phyloP scores from a whole-genome alignment of 2,888 invertebrate species.

The Himalopsyche japonica region DNA sequence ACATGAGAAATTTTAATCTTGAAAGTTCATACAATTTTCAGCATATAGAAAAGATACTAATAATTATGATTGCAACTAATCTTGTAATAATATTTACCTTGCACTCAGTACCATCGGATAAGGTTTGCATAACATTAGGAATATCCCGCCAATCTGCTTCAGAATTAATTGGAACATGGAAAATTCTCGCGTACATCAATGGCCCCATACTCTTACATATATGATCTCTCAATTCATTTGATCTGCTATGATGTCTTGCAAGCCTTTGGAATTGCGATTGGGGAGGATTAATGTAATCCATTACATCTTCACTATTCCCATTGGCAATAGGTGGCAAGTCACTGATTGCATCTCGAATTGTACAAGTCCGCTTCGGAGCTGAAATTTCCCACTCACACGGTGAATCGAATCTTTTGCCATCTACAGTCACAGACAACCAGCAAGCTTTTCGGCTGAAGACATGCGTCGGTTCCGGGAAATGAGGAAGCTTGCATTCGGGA shows the following conservation, averaged over 20 bases:
- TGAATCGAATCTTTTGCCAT: conserved; percentile 45
- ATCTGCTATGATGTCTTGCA: conserved; percentile 42
- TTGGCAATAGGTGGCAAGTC: conserved; percentile 56
- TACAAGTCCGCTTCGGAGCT: conserved; percentile 53
- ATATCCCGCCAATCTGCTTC: conserved; percentile 61
- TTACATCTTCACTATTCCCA: conserved; percentile 48
- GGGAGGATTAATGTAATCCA: conserved; percentile 51
- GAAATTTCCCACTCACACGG: conserved; percentile 44
- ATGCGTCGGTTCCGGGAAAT: conserved; percentile 56
- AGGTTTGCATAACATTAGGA: conserved; percentile 54
- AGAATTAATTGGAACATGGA: conserved; percentile 52
- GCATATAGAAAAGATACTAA: not conserved
- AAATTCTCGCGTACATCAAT: conserved; percentile 54
- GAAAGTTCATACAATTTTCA: not conserved
- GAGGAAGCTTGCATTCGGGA: conserved; percentile 56
- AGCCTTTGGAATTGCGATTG: conserved; percentile 53
- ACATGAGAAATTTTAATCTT: too few species aligned
- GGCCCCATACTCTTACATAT: conserved; percentile 57
- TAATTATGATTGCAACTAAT: too few species aligned
- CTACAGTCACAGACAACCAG: conserved; percentile 51
- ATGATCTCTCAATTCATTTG: conserved; percentile 50
- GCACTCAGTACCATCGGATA: conserved; percentile 53
- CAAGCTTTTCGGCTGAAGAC: conserved; percentile 50
- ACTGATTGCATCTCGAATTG: conserved; percentile 52
- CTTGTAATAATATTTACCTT: conserved; percentile 12